Evolutionary conservation across 2,113 vertebrate species (phyloP).

Genomic region (Sylvietta virens): DNA sequence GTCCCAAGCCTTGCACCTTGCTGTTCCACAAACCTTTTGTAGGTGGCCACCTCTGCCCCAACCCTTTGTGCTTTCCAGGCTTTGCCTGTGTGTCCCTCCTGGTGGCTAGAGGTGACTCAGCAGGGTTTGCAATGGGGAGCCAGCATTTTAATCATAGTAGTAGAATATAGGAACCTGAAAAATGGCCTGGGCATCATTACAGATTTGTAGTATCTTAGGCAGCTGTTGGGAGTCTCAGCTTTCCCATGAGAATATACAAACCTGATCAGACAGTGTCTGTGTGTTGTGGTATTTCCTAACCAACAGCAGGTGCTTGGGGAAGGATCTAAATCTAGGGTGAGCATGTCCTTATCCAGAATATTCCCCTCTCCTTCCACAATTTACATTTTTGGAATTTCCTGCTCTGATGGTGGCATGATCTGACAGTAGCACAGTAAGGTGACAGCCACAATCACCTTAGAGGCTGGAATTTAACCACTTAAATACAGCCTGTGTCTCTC

Average conservation of each 20-base stretch:
- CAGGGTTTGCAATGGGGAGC: background rate
- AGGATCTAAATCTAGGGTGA: background rate
- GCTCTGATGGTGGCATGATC: background rate
- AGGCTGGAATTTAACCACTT: background rate
- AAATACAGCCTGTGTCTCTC: background rate
- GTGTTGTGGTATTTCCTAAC: background rate
- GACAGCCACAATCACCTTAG: background rate
- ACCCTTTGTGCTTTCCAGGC: background rate
- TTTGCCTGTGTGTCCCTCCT: background rate
- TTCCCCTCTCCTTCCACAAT: background rate
- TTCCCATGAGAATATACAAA: background rate
- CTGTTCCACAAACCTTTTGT: background rate
- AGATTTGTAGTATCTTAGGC: background rate
- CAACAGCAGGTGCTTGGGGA: background rate
- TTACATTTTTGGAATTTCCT: background rate
- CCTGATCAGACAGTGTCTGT: background rate
- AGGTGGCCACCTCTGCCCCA: background rate
- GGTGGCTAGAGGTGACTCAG: background rate
- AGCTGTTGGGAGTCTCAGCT: background rate
- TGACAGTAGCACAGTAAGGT: background rate
- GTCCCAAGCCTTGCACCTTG: background rate
- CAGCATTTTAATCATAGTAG: background rate
- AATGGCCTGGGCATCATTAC: rapidly evolving
- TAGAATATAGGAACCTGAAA: background rate
- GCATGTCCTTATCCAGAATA: background rate